Evolutionary conservation across 2,888 invertebrate genomes (phyloP).

Genomic region (Agrochola macilenta): DNA sequence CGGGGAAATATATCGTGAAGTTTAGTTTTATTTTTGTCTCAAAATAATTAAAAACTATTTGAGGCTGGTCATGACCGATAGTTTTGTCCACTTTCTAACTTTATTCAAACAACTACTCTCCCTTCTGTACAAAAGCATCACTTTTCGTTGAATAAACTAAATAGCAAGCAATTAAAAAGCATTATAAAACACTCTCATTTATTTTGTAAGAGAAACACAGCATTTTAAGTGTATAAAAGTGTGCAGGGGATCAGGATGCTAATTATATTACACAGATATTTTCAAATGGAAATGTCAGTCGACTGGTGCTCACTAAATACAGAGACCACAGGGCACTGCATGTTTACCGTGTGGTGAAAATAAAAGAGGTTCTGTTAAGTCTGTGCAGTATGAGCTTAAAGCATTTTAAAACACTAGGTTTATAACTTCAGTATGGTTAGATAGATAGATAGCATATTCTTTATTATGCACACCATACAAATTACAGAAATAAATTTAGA

Average conservation of each 20-base stretch:
- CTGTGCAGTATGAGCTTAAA: not conserved
- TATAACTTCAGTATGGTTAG: not conserved
- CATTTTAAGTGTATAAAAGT: not conserved
- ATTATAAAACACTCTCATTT: not conserved
- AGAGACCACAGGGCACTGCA: not conserved
- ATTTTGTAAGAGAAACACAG: not conserved
- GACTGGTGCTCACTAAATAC: conserved; percentile 3
- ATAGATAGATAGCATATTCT: too few species aligned
- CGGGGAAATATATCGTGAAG: too few species aligned
- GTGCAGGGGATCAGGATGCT: not conserved
- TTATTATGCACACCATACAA: too few species aligned
- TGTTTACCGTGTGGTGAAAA: not conserved
- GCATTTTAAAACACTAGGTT: not conserved
- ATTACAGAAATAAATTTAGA: too few species aligned
- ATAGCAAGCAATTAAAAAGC: not conserved
- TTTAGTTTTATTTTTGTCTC: too few species aligned
- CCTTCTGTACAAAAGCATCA: not conserved
- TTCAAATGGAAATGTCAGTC: conserved; percentile 11
- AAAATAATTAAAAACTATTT: not conserved
- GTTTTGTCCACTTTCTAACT: not conserved
- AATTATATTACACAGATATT: conserved; percentile 22
- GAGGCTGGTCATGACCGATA: not conserved
- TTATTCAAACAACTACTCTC: not conserved
- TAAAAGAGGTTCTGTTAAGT: not conserved
- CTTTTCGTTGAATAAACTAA: not conserved